phyloP scores from a whole-genome alignment of 2,797 vertebrate genomes.

The Betta splendens region DNA sequence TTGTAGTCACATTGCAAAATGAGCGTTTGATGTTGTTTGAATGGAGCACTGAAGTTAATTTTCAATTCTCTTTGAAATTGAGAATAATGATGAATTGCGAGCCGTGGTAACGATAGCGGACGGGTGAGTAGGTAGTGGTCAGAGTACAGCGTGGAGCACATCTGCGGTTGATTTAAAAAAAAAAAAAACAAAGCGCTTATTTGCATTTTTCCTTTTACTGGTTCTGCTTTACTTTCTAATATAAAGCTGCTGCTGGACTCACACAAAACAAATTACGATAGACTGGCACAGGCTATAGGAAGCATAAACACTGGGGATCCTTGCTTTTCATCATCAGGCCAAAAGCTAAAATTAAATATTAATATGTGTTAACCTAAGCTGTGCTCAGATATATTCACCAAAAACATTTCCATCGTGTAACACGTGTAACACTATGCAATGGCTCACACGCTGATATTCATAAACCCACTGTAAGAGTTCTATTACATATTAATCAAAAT shows the following conservation, averaged over 20 bases:
- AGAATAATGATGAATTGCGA: conserved; percentile 51
- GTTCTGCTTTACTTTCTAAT: conserved; percentile 3
- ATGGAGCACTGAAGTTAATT: conserved; percentile 47
- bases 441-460: too few species aligned
- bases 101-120: conserved; percentile 21
- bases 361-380: not conserved
- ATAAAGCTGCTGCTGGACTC: conserved; percentile 10
- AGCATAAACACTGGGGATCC: not conserved
- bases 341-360: not conserved
- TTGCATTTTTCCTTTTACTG: not conserved
- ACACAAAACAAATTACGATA: not conserved
- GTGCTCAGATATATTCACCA: too few species aligned
- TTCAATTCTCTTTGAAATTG: conserved; percentile 59
- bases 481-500: not conserved
- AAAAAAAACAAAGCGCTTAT: conserved; percentile 16
- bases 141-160: conserved; percentile 34
- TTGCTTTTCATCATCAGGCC: not conserved
- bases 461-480: not conserved
- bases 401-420: too few species aligned
- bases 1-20: conserved; percentile 40
- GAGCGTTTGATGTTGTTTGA: conserved; percentile 56
- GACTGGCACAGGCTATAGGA: not conserved
- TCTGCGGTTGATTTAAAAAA: conserved; percentile 9
- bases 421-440: too few species aligned
- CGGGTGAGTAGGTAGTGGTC: conserved; percentile 29